phyloP scores from a whole-genome alignment of 2,888 invertebrate species.

The Diaphora mendica region DNA sequence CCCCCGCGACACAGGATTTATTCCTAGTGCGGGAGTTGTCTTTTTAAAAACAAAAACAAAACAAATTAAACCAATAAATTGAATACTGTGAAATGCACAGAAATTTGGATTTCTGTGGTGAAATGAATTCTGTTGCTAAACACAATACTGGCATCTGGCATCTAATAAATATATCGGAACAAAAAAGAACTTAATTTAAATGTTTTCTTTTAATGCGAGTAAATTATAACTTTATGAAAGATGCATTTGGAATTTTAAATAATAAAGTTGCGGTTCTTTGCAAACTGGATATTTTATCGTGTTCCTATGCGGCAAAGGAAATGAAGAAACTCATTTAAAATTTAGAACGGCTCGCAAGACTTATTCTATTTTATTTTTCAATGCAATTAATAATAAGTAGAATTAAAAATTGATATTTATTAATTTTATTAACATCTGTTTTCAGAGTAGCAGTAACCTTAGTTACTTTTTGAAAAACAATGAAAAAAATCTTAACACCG shows the following conservation, averaged over 20 bases:
- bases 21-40: too few species aligned
- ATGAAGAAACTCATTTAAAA: slow-evolving; percentile 10
- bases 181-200: neutral
- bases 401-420: neutral
- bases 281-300: neutral
- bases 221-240: slow-evolving; percentile 2
- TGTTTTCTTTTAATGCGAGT: neutral
- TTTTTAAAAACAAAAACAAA: too few species aligned
- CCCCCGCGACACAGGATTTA: too few species aligned
- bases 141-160: neutral
- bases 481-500: too few species aligned
- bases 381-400: neutral
- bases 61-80: neutral
- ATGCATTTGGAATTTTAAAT: slow-evolving; percentile 9
- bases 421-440: neutral
- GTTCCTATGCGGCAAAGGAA: slow-evolving; percentile 2
- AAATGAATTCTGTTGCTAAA: neutral
- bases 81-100: neutral
- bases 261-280: neutral
- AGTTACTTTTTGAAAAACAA: too few species aligned
- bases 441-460: neutral
- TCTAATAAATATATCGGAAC: neutral
- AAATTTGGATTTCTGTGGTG: too few species aligned
- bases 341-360: neutral
- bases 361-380: slow-evolving; percentile 6